These are phyloP conservation scores for Dendronephthya gigantea DNA, from an alignment of 64 coral and sea anemone genomes.

Conservation along the genomic window DNA sequence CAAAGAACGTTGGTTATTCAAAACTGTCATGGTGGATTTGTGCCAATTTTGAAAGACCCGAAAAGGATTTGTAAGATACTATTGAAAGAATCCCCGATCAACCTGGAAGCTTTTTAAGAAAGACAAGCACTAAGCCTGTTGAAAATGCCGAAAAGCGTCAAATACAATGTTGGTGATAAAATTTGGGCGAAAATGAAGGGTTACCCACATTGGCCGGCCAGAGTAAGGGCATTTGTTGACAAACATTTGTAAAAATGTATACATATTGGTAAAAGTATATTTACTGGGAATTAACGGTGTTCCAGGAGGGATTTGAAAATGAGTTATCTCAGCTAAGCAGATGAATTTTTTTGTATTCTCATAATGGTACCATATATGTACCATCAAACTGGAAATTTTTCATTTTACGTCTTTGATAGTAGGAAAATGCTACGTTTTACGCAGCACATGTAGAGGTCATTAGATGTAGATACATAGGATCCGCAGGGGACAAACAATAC, in stretches of 20 bases:
- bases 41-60: not conserved
- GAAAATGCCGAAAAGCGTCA: not conserved
- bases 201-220: not conserved
- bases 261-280: not conserved
- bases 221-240: not conserved
- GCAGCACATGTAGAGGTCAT: too few species aligned
- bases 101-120: not conserved
- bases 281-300: not conserved
- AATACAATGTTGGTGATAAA: not conserved
- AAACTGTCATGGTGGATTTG: not conserved
- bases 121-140: not conserved
- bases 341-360: too few species aligned
- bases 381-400: too few species aligned
- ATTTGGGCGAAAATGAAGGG: constrained; percentile 21
- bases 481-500: too few species aligned
- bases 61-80: not conserved
- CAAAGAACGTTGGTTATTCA: not conserved
- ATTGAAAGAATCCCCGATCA: not conserved
- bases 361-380: too few species aligned
- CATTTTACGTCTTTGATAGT: too few species aligned
- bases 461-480: too few species aligned
- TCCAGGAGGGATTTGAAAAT: too few species aligned
- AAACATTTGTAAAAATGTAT: not conserved
- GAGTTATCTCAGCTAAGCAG: too few species aligned
- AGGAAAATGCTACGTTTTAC: too few species aligned